Percentiles rank a stretch among this genome's conserved stretches.
These are phyloP conservation scores for Varroa destructor DNA, from an alignment of 1,140 invertebrate genomes.

Conservation along the genomic window DNA sequence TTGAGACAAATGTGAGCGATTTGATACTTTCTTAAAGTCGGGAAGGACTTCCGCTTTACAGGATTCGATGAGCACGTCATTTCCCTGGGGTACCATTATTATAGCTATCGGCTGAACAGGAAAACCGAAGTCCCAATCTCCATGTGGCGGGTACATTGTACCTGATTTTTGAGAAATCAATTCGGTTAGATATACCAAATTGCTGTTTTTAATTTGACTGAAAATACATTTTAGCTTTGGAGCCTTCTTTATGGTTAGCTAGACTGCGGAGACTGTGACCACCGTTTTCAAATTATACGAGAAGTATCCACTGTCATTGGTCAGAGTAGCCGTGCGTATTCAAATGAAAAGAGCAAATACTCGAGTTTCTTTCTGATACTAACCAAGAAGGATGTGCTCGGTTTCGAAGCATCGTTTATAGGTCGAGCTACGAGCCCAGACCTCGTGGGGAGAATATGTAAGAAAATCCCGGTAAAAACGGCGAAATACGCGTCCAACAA, in stretches of 20 bases:
- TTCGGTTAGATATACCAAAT: too few species aligned
- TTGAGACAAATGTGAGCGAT: too few species aligned
- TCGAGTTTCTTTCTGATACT: neutral
- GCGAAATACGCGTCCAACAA: neutral
- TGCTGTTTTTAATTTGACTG: too few species aligned
- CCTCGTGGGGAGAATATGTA: neutral
- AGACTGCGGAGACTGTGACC: too few species aligned
- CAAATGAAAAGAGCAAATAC: too few species aligned
- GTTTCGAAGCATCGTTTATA: slow-evolving; percentile 16
- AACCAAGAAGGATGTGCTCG: neutral
- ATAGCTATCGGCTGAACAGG: slow-evolving; percentile 15
- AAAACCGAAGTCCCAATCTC: neutral
- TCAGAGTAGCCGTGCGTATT: too few species aligned
- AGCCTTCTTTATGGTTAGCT: too few species aligned
- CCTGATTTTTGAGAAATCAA: neutral
- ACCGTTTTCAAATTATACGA: too few species aligned
- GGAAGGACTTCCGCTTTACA: neutral
- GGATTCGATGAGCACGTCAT: slow-evolving; percentile 9
- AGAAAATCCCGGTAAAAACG: slow-evolving; percentile 1
- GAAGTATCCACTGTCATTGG: too few species aligned
- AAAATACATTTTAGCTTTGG: too few species aligned
- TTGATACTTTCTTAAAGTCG: neutral
- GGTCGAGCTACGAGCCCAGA: slow-evolving; percentile 24
- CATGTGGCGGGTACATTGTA: neutral
- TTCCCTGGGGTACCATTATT: slow-evolving; percentile 5